A percentile compares a stretch with the other conserved stretches of the same genome.
phyloP scores from a whole-genome alignment of 1,140 invertebrate genomes.

The Tribolium castaneum region DNA sequence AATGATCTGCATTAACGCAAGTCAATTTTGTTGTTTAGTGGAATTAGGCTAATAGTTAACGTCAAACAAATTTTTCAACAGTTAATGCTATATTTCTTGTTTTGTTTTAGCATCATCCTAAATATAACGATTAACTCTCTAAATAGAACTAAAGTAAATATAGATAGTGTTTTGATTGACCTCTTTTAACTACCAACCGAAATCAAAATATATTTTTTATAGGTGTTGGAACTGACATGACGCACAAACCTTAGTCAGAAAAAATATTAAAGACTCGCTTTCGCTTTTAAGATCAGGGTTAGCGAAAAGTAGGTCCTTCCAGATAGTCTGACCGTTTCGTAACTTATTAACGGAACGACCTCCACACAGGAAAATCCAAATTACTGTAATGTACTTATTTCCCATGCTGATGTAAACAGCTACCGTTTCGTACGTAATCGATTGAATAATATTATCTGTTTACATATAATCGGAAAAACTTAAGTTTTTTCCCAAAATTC shows the following conservation, averaged over 20 bases:
- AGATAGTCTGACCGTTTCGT: background rate
- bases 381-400: conserved; percentile 19
- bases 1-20: background rate
- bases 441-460: conserved; percentile 27
- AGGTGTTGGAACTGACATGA: background rate
- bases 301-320: conserved; percentile 5
- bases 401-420: conserved; percentile 25
- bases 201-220: conserved; percentile 23
- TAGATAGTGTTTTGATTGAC: conserved; percentile 4
- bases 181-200: conserved; percentile 2
- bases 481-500: background rate
- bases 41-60: background rate
- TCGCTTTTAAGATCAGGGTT: conserved; percentile 1
- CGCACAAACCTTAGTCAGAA: conserved; percentile 8
- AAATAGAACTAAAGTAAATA: conserved; percentile 12
- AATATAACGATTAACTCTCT: conserved; percentile 13
- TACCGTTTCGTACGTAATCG: conserved; percentile 6
- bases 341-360: background rate
- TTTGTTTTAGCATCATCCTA: conserved; percentile 4
- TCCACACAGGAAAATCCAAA: conserved; percentile 12
- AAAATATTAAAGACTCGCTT: background rate
- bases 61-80: conserved; percentile 11
- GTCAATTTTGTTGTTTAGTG: background rate
- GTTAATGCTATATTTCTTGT: conserved; percentile 4
- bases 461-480: background rate